Evolutionary conservation across 2,113 vertebrate genomes (phyloP).

Genomic region (Nematolebias whitei): DNA sequence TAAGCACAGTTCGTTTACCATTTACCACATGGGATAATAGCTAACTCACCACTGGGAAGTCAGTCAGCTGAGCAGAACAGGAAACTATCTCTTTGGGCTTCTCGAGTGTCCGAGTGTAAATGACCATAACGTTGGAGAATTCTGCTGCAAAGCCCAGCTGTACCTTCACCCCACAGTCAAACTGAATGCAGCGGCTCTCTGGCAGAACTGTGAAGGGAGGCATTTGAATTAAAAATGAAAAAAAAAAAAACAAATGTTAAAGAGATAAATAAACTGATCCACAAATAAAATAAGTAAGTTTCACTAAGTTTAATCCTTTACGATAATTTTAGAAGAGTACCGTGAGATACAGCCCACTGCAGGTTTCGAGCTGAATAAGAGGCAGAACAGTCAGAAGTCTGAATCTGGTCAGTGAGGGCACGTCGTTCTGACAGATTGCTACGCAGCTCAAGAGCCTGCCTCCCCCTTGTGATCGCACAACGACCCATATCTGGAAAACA

Average conservation of each 20-base stretch:
- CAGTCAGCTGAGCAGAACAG: slow-evolving; percentile 82
- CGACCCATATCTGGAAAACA: slow-evolving; percentile 85
- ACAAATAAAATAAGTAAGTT: neutral
- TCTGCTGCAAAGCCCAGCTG: slow-evolving; percentile 88
- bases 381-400: slow-evolving; percentile 41
- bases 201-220: slow-evolving; percentile 77
- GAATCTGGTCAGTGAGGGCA: slow-evolving; percentile 82
- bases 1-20: too few species aligned
- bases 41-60: slow-evolving; percentile 80
- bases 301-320: neutral
- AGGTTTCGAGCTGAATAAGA: slow-evolving; percentile 83
- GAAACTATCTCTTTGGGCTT: slow-evolving; percentile 72
- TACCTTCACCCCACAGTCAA: slow-evolving; percentile 83
- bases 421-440: slow-evolving; percentile 88
- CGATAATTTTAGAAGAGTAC: slow-evolving; percentile 50
- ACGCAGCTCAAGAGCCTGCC: slow-evolving; percentile 88
- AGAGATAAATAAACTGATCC: neutral
- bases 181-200: slow-evolving; percentile 73
- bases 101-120: slow-evolving; percentile 83
- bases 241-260: too few species aligned
- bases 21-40: too few species aligned
- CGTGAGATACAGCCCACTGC: slow-evolving; percentile 87
- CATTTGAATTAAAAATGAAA: neutral
- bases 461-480: slow-evolving; percentile 80
- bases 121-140: slow-evolving; percentile 91